A percentile compares a stretch with the other conserved stretches of the same genome.
phyloP scores from a whole-genome alignment of 2,797 vertebrate genomes.

The Petrocephalus sullivani region DNA sequence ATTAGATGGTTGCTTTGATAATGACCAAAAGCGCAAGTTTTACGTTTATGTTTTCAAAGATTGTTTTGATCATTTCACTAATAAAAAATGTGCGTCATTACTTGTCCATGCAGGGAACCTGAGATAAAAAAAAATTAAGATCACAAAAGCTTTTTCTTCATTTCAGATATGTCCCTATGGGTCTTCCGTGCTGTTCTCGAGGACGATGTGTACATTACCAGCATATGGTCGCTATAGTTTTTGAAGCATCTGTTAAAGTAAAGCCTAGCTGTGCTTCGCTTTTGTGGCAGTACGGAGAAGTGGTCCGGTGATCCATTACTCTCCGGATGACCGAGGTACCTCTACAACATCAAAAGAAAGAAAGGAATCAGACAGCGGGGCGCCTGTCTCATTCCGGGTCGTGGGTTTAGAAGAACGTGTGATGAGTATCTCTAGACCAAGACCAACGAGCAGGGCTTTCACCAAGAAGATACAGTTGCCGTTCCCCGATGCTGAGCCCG shows the following conservation, averaged over 20 bases:
- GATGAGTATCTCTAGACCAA: conserved; percentile 8
- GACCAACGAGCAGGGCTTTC: not conserved
- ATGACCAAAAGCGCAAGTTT: not conserved
- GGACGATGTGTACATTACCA: not conserved
- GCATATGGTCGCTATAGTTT: not conserved
- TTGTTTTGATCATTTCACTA: not conserved
- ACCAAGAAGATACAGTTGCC: not conserved
- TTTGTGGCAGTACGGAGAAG: not conserved
- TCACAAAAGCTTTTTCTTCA: not conserved
- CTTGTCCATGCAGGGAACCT: not conserved
- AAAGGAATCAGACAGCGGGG: not conserved
- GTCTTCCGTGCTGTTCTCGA: not conserved
- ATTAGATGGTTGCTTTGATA: not conserved
- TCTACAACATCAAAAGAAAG: conserved; percentile 1
- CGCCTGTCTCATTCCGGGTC: not conserved
- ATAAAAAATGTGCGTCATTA: not conserved
- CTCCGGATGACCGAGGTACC: not conserved
- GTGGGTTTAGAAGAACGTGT: conserved; percentile 12
- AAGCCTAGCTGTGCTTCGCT: not conserved
- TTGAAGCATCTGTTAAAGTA: not conserved
- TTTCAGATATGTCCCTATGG: not conserved
- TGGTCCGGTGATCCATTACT: not conserved
- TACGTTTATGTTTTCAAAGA: not conserved
- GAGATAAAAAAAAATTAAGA: not conserved
- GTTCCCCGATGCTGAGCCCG: not conserved